A percentile compares a stretch with the other conserved stretches of the same genome.
Conservation (phyloP, 2,113 vertebrate genomes). For the Rhynchopsitta pachyrhyncha region DNA sequence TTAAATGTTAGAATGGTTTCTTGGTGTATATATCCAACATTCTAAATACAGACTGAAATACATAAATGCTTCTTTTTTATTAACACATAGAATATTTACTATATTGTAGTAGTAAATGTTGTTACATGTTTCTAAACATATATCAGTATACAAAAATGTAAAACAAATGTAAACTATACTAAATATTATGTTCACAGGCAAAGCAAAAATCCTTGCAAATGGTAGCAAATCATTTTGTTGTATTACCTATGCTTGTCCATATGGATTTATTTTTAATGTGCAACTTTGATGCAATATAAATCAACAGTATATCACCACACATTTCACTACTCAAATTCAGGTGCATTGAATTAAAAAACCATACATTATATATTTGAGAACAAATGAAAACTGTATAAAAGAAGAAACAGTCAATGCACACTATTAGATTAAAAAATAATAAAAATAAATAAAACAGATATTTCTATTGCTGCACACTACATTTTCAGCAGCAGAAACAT, state of each 20-base stretch:
- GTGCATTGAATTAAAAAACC: neutral
- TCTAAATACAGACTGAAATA: neutral
- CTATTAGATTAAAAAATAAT: neutral
- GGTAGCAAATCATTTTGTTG: neutral
- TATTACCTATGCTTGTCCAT: neutral
- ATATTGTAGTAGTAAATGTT: neutral
- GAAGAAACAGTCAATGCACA: neutral
- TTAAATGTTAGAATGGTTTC: neutral
- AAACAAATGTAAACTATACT: neutral
- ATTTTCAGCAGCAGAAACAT: neutral
- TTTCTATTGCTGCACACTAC: neutral
- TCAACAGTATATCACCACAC: neutral
- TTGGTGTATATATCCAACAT: neutral
- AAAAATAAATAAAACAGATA: neutral
- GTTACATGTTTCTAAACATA: neutral
- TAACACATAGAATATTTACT: neutral
- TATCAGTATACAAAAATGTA: neutral
- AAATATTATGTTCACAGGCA: neutral
- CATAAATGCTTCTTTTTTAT: neutral
- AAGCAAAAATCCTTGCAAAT: neutral
- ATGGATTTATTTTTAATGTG: neutral
- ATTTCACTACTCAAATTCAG: neutral
- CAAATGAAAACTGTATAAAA: neutral
- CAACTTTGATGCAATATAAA: neutral
- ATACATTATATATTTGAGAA: neutral